A percentile compares a stretch with the other conserved stretches of the same genome.
phyloP scores from a whole-genome alignment of 2,888 invertebrate species.

The Leptinotarsa peninsularis region DNA sequence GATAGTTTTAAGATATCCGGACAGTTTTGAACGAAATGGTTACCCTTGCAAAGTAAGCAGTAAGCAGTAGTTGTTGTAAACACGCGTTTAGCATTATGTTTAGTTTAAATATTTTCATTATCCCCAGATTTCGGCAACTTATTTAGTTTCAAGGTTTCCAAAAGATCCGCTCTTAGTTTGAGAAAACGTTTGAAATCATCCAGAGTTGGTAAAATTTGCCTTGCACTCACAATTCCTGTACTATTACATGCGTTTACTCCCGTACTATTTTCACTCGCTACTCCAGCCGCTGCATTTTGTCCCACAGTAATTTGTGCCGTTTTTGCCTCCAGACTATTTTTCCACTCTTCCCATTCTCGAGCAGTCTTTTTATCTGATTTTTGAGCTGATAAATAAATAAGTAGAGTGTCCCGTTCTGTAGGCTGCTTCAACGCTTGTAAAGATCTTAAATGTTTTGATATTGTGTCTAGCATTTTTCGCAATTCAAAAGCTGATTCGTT shows the following conservation, averaged over 20 bases:
- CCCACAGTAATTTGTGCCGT: too few species aligned
- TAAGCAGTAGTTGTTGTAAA: background rate
- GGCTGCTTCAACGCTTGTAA: conserved; percentile 7
- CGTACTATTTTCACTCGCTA: background rate
- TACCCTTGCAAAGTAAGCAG: background rate
- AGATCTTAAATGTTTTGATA: conserved; percentile 3
- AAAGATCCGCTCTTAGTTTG: background rate
- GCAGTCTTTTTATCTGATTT: conserved; percentile 14
- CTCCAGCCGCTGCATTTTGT: too few species aligned
- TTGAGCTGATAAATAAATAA: conserved; percentile 3
- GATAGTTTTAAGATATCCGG: background rate
- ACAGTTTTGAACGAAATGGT: conserved; percentile 10
- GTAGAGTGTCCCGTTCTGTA: conserved; percentile 1
- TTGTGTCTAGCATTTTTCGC: background rate
- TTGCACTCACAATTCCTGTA: background rate
- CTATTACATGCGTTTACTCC: background rate
- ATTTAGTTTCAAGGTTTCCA: background rate
- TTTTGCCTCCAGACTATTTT: background rate
- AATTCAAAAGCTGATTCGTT: background rate
- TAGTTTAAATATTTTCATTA: background rate
- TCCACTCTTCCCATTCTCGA: conserved; percentile 14
- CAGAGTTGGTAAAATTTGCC: background rate
- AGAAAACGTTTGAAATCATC: conserved; percentile 12
- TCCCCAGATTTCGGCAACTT: background rate
- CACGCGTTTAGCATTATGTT: background rate